Evolutionary conservation across 1,140 invertebrate species (phyloP).

Genomic region (Neotoxoptera formosana): DNA sequence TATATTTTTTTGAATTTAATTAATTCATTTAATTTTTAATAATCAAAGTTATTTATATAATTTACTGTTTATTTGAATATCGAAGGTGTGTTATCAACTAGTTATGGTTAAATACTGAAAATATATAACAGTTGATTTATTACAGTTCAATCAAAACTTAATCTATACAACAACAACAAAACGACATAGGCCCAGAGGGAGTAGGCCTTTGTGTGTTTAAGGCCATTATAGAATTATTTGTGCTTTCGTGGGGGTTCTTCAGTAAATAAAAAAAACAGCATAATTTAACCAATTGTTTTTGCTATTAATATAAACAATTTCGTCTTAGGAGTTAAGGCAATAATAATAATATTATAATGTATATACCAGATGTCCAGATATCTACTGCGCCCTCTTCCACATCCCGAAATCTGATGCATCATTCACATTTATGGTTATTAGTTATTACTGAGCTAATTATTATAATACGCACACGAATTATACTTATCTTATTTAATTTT

Average conservation of each 20-base stretch:
- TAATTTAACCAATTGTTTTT: neutral
- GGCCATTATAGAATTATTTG: neutral
- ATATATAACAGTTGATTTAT: neutral
- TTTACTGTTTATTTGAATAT: neutral
- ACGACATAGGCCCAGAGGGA: neutral
- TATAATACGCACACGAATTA: neutral
- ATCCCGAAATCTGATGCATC: neutral
- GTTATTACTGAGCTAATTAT: neutral
- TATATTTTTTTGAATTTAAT: neutral
- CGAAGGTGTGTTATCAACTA: neutral
- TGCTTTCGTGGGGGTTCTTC: too few species aligned
- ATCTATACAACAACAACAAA: neutral
- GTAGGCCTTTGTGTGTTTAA: neutral
- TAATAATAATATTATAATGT: neutral
- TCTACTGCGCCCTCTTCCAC: too few species aligned
- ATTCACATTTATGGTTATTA: neutral
- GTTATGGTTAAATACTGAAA: neutral
- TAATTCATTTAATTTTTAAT: neutral
- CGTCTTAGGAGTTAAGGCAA: neutral
- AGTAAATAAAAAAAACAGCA: neutral
- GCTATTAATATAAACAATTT: neutral
- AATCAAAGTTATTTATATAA: neutral
- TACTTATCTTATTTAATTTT: neutral
- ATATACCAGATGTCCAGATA: too few species aligned
- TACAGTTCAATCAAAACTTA: neutral